phyloP scores from a whole-genome alignment of 1,140 invertebrate species.

The Hormaphis cornu region DNA sequence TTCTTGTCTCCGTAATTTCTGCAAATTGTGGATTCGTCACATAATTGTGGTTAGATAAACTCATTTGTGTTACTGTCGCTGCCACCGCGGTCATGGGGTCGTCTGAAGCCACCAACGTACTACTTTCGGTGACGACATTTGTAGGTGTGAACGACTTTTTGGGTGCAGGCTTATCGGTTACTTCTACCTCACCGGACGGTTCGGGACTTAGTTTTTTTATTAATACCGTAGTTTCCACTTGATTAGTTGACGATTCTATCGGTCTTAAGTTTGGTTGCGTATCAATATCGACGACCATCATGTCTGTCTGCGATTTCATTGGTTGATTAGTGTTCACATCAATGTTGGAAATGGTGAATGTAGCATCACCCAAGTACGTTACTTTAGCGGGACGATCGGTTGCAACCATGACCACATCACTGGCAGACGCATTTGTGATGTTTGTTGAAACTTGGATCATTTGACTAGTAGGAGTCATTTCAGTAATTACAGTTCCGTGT shows the following conservation, averaged over 20 bases:
- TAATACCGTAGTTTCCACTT: not conserved
- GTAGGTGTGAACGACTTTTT: not conserved
- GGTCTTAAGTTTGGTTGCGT: not conserved
- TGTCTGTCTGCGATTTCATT: not conserved
- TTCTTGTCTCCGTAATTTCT: not conserved
- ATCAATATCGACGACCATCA: not conserved
- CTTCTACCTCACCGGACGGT: not conserved
- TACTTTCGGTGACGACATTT: not conserved
- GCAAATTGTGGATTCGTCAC: not conserved
- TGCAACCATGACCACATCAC: not conserved
- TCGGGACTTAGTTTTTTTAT: not conserved
- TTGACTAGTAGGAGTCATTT: slow-evolving; percentile 29
- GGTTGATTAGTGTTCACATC: not conserved
- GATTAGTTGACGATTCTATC: not conserved
- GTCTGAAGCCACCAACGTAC: not conserved
- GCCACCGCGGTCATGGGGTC: not conserved
- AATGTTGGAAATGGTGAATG: not conserved
- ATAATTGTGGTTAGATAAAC: not conserved
- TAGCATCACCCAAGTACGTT: not conserved
- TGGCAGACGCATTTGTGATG: not conserved
- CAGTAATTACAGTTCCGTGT: slow-evolving; percentile 9
- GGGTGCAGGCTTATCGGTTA: not conserved
- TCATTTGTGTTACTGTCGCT: not conserved
- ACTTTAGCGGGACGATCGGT: slow-evolving; percentile 9
- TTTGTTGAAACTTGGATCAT: slow-evolving; percentile 13